These are phyloP conservation scores for Dicyrtoma fusca DNA, from an alignment of 2,888 invertebrate genomes.

Conservation along the genomic window DNA sequence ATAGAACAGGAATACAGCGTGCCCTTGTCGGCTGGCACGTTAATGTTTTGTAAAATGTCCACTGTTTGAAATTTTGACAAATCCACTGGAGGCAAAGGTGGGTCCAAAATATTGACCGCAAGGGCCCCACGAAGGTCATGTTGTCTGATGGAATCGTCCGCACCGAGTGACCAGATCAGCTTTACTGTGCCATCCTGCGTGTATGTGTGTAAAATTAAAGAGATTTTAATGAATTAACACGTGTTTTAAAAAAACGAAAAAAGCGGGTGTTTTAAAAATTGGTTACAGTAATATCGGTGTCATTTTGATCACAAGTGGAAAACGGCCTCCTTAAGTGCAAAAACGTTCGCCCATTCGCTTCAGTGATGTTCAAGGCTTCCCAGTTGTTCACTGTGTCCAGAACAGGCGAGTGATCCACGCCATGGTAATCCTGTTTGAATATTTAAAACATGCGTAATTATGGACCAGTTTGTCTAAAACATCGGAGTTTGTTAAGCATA, in stretches of 20 bases:
- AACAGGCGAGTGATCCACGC: background rate
- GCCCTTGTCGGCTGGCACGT: background rate
- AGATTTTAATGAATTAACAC: no score
- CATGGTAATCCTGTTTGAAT: no score
- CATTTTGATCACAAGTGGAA: background rate
- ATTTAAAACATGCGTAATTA: no score
- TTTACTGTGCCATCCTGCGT: background rate
- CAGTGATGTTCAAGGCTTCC: background rate
- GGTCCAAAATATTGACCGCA: background rate
- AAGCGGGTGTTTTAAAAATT: no score
- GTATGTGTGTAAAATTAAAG: no score
- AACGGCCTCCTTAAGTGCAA: background rate
- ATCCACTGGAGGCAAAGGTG: background rate
- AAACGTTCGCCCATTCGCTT: background rate
- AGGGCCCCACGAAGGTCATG: background rate
- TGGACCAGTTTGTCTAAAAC: no score
- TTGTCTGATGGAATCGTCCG: background rate
- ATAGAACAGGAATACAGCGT: background rate
- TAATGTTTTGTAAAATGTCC: background rate
- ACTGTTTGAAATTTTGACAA: background rate
- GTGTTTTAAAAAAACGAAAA: no score
- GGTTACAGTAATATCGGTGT: no score
- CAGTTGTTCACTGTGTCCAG: background rate
- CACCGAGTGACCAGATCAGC: background rate
- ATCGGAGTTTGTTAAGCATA: no score